Conservation (phyloP, 2,113 vertebrate species). For the Aegypius monachus region DNA sequence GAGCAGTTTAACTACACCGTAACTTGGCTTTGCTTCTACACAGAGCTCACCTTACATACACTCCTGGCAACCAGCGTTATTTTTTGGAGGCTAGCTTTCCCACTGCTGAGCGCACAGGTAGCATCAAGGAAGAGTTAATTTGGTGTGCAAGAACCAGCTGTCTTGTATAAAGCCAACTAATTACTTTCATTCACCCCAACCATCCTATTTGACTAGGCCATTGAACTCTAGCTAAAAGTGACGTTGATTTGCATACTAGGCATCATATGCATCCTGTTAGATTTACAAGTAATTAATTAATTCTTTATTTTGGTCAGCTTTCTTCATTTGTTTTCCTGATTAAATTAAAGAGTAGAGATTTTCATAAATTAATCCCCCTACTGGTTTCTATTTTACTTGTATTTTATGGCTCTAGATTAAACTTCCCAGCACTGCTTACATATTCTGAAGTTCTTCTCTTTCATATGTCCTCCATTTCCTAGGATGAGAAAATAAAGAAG, state of each 20-base stretch:
- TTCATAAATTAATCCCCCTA: neutral
- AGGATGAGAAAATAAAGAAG: slow-evolving; percentile 8
- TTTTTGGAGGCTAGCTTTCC: neutral
- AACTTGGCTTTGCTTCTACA: neutral
- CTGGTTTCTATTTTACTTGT: neutral
- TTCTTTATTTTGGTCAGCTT: neutral
- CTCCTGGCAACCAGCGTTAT: neutral
- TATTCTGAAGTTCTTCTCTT: neutral
- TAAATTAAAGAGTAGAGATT: neutral
- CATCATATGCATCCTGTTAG: neutral
- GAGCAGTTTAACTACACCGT: neutral
- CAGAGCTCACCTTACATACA: neutral
- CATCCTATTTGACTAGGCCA: neutral
- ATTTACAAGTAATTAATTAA: neutral
- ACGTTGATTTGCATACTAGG: neutral
- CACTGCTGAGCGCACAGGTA: neutral
- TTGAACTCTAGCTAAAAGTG: neutral
- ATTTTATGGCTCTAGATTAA: neutral
- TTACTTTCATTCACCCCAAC: neutral
- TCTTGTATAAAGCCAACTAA: neutral
- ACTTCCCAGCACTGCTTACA: neutral
- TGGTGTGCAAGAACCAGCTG: neutral
- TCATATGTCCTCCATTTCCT: neutral
- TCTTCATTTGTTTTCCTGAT: neutral
- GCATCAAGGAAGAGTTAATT: neutral